Base-by-base conservation (phyloP, 2,888 invertebrate genomes). In the Chrysolina haemoptera region DNA sequence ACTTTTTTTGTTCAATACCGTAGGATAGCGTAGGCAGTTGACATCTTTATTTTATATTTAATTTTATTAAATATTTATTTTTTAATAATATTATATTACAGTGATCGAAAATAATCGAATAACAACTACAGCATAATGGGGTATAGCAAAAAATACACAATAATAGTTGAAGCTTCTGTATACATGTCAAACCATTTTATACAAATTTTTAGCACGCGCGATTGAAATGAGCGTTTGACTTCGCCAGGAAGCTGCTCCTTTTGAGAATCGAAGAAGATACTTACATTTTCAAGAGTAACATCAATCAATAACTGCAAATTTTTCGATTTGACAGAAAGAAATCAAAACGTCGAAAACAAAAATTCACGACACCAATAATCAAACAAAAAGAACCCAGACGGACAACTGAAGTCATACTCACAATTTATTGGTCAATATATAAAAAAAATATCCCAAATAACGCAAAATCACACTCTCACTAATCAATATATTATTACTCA, bases 351-450 rank as follows among this genome's bases (percentile, higher is more conserved):
- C 66, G 53, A 72, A 22, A 68, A 72, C 53, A 68, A 72, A 63
- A 67, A 72, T 53, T 53, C 72, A 72, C 72, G 72, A 68, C 72
- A 72, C 63, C 72, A 72, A 72, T 53, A 53, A 53, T 53, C 53
- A 62, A 69, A 68, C 68, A 69, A 41, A 65, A 73, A 35, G 35
- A 68, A 59, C 59, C 27, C 59, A 59, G 35, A 12, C 14, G 9
- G n/a, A 27, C 14, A n/a, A 35, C 59, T 27, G 27, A 59, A 59
- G 59, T 59, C 59, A 59, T 59, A 27, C 6, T n/a, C 8, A 35
- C 35, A 14, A 59, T 59, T 59, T 59, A 6, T 22, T 59, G 59
- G 16, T 35, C 59, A 59, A 27, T 35, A 59, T 59, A 27, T 59
- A 5, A 8, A 10, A 10, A 10, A 16, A 18, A 8, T 9, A 8